phyloP scores from a whole-genome alignment of 2,113 vertebrate species.

The Cariama cristata region DNA sequence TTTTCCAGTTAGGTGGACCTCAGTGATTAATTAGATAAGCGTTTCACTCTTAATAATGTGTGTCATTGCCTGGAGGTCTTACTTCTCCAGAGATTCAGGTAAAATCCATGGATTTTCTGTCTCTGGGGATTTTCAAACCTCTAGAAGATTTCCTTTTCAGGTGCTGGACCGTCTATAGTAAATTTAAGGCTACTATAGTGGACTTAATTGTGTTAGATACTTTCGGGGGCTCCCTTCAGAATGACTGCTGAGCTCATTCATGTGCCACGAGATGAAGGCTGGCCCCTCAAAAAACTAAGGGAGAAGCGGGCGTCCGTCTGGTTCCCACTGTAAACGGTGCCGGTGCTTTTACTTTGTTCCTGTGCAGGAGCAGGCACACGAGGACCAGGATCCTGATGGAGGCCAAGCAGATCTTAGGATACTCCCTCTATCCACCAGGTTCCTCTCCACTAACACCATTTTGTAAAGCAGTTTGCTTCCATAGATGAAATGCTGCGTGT shows the following conservation, averaged over 20 bases:
- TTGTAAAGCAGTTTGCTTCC: not conserved
- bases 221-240: not conserved
- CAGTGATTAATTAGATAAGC: not conserved
- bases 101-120: not conserved
- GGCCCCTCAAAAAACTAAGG: not conserved
- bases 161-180: not conserved
- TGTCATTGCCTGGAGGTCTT: not conserved
- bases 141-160: not conserved
- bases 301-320: accelerated
- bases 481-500: accelerated
- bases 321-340: accelerated
- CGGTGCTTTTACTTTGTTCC: not conserved
- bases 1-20: not conserved
- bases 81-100: not conserved
- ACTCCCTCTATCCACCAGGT: not conserved
- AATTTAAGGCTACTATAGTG: not conserved
- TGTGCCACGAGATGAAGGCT: not conserved
- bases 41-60: not conserved
- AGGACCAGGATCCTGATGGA: not conserved
- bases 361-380: accelerated
- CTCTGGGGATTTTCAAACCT: not conserved
- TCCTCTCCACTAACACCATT: not conserved
- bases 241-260: accelerated
- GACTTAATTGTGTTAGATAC: not conserved
- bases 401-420: accelerated